Percentiles rank a stretch among this genome's conserved stretches.
These are phyloP conservation scores for Tupaia chinensis DNA, from an alignment of 2,113 vertebrate species.

Conservation along the genomic window DNA sequence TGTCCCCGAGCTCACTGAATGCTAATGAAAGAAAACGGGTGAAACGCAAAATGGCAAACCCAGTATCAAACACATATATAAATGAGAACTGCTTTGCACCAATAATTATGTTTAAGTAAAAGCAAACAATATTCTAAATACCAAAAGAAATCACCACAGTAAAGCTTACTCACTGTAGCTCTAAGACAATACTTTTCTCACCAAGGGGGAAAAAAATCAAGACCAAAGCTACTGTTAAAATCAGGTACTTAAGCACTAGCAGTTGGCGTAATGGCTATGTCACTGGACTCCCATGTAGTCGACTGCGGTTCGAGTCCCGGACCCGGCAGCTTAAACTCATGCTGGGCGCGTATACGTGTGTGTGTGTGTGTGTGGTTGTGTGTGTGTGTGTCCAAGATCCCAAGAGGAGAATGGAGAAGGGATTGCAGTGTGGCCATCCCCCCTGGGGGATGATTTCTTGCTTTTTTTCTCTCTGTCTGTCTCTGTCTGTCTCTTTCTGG, in stretches of 20 bases:
- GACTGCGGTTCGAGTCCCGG: no score
- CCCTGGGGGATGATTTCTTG: no score
- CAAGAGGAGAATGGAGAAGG: no score
- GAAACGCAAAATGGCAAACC: constrained; percentile 51
- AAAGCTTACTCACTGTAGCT: constrained; percentile 34
- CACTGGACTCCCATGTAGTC: no score
- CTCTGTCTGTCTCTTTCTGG: no score
- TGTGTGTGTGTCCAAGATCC: no score
- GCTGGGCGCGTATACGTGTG: no score
- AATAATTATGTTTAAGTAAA: constrained; percentile 54
- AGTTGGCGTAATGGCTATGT: no score
- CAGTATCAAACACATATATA: constrained; percentile 36
- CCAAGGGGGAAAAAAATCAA: not conserved
- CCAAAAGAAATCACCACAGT: constrained; percentile 33
- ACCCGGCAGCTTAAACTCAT: no score
- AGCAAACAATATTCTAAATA: constrained; percentile 43
- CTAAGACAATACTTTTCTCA: constrained; percentile 21
- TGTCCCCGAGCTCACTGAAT: constrained; percentile 57
- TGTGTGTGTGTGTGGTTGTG: no score
- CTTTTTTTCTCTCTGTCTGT: no score
- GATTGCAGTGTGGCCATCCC: no score
- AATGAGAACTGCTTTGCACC: constrained; percentile 36
- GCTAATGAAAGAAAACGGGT: constrained; percentile 35
- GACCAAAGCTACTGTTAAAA: constrained; percentile 45
- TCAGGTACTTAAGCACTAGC: not conserved